These are phyloP conservation scores for Setipinna tenuifilis DNA, from an alignment of 2,797 vertebrate species.

Conservation along the genomic window DNA sequence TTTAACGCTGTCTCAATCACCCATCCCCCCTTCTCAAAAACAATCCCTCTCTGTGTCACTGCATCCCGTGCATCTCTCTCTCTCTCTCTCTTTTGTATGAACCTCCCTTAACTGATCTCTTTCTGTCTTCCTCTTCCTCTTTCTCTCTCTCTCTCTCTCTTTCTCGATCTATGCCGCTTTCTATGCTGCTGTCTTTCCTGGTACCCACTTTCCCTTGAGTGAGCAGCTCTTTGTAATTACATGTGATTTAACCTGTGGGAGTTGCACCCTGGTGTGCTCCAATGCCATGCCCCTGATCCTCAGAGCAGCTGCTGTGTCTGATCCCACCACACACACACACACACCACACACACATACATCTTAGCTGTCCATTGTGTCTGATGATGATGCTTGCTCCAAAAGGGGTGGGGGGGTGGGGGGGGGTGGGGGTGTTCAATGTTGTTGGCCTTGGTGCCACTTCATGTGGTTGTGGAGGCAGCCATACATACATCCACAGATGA, in stretches of 20 bases:
- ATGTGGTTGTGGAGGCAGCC: too few relatives aligned
- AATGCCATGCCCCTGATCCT: conserved; percentile 14
- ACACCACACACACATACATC: neutral
- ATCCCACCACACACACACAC: conserved; percentile 10
- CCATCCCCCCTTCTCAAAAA: neutral
- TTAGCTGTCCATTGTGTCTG: too few relatives aligned
- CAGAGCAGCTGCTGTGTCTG: conserved; percentile 35
- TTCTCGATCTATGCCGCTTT: neutral
- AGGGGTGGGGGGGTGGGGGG: too few relatives aligned
- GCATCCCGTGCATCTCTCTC: neutral
- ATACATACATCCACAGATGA: too few relatives aligned
- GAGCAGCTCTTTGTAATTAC: conserved; percentile 51
- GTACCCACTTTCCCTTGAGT: conserved; percentile 17
- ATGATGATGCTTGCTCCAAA: too few relatives aligned
- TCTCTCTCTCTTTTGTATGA: neutral
- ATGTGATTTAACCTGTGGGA: conserved; percentile 50
- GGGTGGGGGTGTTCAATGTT: too few relatives aligned
- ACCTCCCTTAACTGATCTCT: neutral
- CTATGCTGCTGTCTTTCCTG: conserved; percentile 6
- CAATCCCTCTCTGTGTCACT: neutral
- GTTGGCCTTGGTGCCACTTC: too few relatives aligned
- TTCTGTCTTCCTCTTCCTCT: conserved; percentile 1
- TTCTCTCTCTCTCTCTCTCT: neutral
- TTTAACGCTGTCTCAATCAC: neutral
- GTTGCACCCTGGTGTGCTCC: conserved; percentile 36